A percentile compares a stretch with the other conserved stretches of the same genome.
These are phyloP conservation scores for Fringilla coelebs DNA, from an alignment of 2,797 vertebrate genomes.

Conservation along the genomic window DNA sequence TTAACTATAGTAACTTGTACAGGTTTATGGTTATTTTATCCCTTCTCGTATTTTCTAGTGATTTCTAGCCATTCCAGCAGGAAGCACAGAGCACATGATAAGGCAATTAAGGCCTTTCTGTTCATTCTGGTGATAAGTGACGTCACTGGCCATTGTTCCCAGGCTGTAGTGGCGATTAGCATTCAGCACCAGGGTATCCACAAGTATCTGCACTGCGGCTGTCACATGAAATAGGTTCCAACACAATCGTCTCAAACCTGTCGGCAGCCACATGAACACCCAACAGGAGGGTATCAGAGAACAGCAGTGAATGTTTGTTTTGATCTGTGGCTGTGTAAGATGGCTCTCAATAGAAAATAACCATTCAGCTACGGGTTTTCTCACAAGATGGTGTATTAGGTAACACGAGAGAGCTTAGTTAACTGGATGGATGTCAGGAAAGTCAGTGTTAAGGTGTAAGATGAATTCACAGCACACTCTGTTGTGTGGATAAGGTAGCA, in stretches of 20 bases:
- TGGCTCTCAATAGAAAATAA: neutral
- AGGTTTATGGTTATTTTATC: constrained; percentile 16
- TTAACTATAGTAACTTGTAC: neutral
- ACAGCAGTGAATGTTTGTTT: neutral
- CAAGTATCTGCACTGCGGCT: constrained; percentile 42
- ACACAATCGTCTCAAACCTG: constrained; percentile 23
- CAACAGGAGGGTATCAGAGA: neutral
- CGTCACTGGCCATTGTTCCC: constrained; percentile 41
- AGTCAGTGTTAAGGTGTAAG: neutral
- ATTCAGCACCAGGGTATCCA: constrained; percentile 51
- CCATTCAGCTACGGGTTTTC: neutral
- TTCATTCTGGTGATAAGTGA: constrained; percentile 46
- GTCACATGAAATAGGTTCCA: constrained; percentile 42
- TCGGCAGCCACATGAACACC: neutral
- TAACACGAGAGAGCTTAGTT: neutral
- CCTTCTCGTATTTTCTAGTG: neutral
- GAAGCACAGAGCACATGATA: neutral
- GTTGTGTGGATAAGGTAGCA: neutral
- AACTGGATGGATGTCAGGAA: neutral
- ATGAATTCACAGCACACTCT: neutral
- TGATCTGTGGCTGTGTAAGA: neutral
- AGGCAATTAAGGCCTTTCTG: constrained; percentile 28
- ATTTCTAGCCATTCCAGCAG: constrained; percentile 12
- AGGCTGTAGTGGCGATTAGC: constrained; percentile 47
- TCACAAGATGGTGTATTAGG: neutral